These are phyloP conservation scores for Aporrectodea caliginosa DNA, from an alignment of 1,140 invertebrate genomes.

Conservation along the genomic window DNA sequence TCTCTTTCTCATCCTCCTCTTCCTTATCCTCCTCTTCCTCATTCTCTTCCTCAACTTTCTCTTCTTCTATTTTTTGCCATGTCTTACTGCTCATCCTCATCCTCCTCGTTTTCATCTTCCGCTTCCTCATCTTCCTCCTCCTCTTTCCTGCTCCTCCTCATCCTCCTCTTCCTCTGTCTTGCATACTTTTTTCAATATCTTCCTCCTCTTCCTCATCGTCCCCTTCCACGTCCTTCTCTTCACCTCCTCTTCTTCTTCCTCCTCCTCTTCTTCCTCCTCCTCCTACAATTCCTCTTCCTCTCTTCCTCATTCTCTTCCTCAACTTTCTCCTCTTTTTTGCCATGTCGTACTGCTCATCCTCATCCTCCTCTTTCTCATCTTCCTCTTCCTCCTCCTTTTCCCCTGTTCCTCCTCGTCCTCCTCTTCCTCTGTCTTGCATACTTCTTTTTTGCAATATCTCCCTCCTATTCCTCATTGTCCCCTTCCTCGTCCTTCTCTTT, in stretches of 20 bases:
- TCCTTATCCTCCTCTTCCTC: neutral
- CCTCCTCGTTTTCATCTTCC: too few species aligned
- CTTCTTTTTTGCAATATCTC: neutral
- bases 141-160: neutral
- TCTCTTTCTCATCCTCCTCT: neutral
- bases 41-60: neutral
- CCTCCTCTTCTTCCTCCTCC: neutral
- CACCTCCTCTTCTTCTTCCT: neutral
- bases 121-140: neutral
- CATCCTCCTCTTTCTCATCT: neutral
- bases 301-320: neutral
- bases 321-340: neutral
- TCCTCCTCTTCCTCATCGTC: neutral
- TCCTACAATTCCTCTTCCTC: neutral
- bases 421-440: neutral
- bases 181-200: too few species aligned
- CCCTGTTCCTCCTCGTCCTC: neutral
- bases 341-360: neutral
- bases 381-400: neutral
- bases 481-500: neutral
- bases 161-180: neutral
- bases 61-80: neutral
- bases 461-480: neutral
- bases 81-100: too few species aligned
- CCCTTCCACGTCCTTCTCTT: neutral